Conservation (phyloP, 2,797 vertebrate species). For the Xiphorhynchus erythropygius region DNA sequence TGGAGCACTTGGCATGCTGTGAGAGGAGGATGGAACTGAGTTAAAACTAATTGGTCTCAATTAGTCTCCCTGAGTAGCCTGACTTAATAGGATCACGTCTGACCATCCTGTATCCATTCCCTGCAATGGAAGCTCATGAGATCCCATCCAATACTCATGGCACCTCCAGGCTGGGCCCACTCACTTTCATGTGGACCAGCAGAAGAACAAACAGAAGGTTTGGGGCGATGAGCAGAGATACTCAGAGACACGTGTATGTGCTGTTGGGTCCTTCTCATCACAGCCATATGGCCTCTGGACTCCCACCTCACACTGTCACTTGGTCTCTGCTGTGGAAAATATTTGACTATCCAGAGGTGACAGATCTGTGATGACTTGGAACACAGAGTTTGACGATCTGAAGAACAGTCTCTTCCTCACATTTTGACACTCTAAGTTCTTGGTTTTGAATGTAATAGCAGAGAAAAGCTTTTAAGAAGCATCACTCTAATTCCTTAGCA, state of each 20-base stretch:
- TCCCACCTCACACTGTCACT: background rate
- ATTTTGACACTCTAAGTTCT: background rate
- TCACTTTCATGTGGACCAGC: rapidly evolving
- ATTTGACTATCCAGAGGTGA: background rate
- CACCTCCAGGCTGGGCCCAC: rapidly evolving
- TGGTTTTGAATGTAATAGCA: background rate
- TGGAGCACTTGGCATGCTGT: background rate
- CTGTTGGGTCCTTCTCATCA: background rate
- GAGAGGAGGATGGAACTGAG: background rate
- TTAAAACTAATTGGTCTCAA: background rate
- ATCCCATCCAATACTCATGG: rapidly evolving
- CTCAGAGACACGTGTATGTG: background rate
- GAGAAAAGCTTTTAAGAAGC: background rate
- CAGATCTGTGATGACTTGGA: background rate
- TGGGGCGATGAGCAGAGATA: background rate
- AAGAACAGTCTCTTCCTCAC: background rate
- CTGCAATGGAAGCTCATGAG: rapidly evolving
- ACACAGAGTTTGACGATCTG: background rate
- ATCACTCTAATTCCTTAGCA: background rate
- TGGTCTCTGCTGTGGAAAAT: background rate
- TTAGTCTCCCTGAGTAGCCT: background rate
- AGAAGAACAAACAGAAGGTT: background rate
- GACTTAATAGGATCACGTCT: background rate
- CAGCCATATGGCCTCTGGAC: background rate
- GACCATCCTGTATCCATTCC: background rate